Conservation (phyloP, 2,113 vertebrate species). For the Eurypyga helias region DNA sequence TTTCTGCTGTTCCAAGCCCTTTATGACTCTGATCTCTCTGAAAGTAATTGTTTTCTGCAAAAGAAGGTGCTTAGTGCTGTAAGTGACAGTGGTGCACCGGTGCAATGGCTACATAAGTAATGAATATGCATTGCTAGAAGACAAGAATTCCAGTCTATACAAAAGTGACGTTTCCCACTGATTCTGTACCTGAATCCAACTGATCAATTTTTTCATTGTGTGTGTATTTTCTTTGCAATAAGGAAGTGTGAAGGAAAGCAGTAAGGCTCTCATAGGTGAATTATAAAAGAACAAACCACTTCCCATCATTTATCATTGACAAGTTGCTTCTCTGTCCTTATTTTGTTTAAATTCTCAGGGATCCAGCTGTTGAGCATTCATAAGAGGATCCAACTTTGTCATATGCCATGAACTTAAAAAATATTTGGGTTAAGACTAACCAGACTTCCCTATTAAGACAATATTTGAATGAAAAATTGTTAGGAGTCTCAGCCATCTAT, state of each 20-base stretch:
- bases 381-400: neutral
- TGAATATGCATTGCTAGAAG: neutral
- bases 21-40: neutral
- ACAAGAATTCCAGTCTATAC: neutral
- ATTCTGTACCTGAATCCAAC: neutral
- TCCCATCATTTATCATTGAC: neutral
- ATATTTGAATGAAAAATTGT: neutral
- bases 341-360: neutral
- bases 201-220: fast-evolving
- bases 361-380: neutral
- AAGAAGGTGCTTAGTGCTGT: neutral
- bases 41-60: neutral
- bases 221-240: neutral
- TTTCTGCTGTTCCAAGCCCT: neutral
- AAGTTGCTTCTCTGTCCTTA: neutral
- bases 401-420: neutral
- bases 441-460: neutral
- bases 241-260: neutral
- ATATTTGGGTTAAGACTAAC: neutral
- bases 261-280: neutral
- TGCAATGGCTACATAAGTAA: neutral
- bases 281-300: neutral
- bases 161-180: neutral
- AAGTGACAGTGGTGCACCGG: neutral
- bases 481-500: neutral